A percentile compares a stretch with the other conserved stretches of the same genome.
phyloP scores from a whole-genome alignment of 2,113 vertebrate species.

The Cololabis saira region DNA sequence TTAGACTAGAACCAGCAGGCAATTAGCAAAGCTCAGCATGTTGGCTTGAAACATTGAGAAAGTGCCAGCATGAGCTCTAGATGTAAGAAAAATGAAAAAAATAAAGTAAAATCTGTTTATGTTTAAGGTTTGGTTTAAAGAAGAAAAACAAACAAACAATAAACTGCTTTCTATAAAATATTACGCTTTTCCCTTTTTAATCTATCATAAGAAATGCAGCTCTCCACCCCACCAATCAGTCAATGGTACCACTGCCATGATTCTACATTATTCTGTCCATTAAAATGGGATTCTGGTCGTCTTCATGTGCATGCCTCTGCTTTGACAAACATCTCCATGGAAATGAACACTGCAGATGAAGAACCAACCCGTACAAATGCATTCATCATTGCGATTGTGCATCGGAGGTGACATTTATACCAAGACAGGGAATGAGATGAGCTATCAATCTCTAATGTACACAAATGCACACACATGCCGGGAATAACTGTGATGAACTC shows the following conservation, averaged over 20 bases:
- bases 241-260: not conserved
- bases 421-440: slow-evolving; percentile 63
- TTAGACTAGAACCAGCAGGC: not conserved
- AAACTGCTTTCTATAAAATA: no score
- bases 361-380: slow-evolving; percentile 51
- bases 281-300: not conserved
- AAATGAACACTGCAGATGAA: slow-evolving; percentile 52
- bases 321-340: slow-evolving; percentile 29
- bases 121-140: not conserved
- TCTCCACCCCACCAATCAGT: no score
- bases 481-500: slow-evolving; percentile 49
- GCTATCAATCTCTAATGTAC: slow-evolving; percentile 58
- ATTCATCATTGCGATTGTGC: slow-evolving; percentile 51
- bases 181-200: no score
- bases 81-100: not conserved
- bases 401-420: slow-evolving; percentile 69
- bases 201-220: no score
- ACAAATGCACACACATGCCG: slow-evolving; percentile 24
- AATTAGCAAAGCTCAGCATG: not conserved
- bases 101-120: not conserved
- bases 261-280: not conserved
- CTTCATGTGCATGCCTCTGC: not conserved
- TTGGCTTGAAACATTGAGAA: not conserved
- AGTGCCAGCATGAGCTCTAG: not conserved
- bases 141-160: not conserved